phyloP scores from a whole-genome alignment of 2,113 vertebrate genomes.

The Chaenogobius annularis region DNA sequence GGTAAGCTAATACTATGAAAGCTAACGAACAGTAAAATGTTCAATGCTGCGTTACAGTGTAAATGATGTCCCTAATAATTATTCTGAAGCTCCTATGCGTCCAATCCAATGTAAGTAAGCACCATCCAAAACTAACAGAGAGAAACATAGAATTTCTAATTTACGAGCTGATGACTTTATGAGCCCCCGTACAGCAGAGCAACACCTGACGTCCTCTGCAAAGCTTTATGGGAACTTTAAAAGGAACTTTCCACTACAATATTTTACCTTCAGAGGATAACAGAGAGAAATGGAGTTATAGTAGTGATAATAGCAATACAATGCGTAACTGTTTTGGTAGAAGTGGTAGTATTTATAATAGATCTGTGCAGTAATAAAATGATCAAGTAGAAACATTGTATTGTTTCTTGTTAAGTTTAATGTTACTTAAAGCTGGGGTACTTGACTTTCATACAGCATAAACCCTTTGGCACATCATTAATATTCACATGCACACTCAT shows the following conservation, averaged over 20 bases:
- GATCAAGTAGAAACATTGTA: too few relatives aligned
- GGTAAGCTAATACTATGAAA: neutral
- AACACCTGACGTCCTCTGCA: constrained; percentile 22
- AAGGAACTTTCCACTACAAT: constrained; percentile 28
- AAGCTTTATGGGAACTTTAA: constrained; percentile 21
- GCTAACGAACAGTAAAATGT: neutral
- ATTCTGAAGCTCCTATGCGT: neutral
- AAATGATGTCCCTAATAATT: neutral
- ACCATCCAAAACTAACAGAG: constrained; percentile 23
- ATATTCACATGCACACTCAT: too few relatives aligned
- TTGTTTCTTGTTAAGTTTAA: too few relatives aligned
- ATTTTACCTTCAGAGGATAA: constrained; percentile 13
- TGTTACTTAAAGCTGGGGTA: too few relatives aligned
- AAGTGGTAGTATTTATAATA: too few relatives aligned
- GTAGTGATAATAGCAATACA: neutral
- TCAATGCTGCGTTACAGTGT: neutral
- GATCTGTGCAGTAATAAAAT: neutral
- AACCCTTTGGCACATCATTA: too few relatives aligned
- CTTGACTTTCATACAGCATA: too few relatives aligned
- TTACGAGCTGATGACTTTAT: constrained; percentile 49
- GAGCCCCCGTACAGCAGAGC: constrained; percentile 14
- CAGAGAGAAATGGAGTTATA: neutral
- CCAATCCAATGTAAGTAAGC: neutral
- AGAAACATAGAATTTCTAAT: constrained; percentile 3
- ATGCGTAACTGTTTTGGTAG: too few relatives aligned